These are phyloP conservation scores for Cerastoderma edule DNA, from an alignment of 2,888 invertebrate genomes.

Conservation along the genomic window DNA sequence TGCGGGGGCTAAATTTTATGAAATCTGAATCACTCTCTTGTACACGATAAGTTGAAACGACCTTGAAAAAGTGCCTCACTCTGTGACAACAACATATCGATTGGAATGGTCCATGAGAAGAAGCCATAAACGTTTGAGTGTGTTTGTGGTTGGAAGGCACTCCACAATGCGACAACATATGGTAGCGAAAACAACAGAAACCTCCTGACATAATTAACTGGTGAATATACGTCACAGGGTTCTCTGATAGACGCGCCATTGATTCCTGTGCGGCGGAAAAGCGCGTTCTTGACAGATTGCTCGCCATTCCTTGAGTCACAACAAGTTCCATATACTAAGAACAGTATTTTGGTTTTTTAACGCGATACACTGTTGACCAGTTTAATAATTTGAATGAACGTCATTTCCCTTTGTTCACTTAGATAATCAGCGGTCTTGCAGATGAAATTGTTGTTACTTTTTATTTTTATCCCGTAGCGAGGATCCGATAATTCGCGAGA, in stretches of 20 bases:
- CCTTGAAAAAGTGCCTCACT: no score
- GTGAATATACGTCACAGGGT: neutral
- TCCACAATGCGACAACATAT: slow-evolving; percentile 6
- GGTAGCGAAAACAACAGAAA: neutral
- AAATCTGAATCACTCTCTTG: no score
- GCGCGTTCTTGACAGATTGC: neutral
- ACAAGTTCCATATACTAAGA: neutral
- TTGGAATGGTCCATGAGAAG: slow-evolving; percentile 2
- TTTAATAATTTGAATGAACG: neutral
- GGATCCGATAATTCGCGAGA: no score
- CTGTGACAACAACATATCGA: slow-evolving; percentile 4
- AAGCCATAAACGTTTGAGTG: neutral
- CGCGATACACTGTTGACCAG: neutral
- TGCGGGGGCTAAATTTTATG: no score
- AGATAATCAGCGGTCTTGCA: no score
- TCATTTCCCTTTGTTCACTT: no score
- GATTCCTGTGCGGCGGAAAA: neutral
- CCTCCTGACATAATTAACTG: slow-evolving; percentile 6
- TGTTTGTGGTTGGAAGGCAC: neutral
- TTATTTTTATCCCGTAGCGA: no score
- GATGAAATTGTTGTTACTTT: no score
- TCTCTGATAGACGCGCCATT: neutral
- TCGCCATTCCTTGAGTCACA: neutral
- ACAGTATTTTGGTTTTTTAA: neutral
- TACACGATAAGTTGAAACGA: no score